These are phyloP conservation scores for Apodemus agrarius DNA, from an alignment of 2,797 vertebrate genomes.

Conservation along the genomic window DNA sequence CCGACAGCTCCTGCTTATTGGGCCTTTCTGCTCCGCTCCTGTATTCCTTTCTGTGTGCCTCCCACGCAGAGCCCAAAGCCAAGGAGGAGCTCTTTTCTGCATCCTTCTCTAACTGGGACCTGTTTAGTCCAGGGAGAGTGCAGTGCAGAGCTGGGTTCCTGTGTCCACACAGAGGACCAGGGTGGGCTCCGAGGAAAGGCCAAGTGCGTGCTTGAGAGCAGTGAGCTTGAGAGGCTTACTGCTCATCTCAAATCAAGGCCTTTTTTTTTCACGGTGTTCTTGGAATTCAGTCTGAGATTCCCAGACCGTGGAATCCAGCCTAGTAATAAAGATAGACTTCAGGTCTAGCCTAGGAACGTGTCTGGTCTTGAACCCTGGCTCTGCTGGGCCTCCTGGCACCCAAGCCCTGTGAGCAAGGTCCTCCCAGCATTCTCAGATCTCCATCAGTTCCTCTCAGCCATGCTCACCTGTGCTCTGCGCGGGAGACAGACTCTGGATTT, in stretches of 20 bases:
- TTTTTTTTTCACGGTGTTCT: slow-evolving; percentile 28
- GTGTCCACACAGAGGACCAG: not conserved
- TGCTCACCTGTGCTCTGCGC: not conserved
- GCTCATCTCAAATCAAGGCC: not conserved
- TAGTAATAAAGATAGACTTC: not conserved
- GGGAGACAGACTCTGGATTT: not conserved
- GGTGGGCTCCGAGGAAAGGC: not conserved
- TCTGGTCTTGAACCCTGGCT: not conserved
- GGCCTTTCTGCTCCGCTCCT: not conserved
- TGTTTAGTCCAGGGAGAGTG: not conserved
- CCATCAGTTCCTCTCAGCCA: not conserved
- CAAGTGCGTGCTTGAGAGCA: not conserved
- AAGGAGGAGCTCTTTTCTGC: slow-evolving; percentile 13
- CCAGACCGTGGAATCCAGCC: not conserved
- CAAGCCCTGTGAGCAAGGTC: no score
- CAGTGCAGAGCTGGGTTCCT: slow-evolving; percentile 22
- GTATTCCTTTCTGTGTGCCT: not conserved
- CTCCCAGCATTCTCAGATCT: not conserved
- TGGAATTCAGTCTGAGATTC: not conserved
- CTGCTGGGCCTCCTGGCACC: not conserved
- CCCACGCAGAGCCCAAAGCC: not conserved
- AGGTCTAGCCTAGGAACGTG: not conserved
- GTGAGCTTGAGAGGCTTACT: not conserved
- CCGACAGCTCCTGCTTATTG: slow-evolving; percentile 39
- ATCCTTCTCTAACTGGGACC: not conserved